phyloP scores from a whole-genome alignment of 2,113 vertebrate species.

The Coptodon rendalli region DNA sequence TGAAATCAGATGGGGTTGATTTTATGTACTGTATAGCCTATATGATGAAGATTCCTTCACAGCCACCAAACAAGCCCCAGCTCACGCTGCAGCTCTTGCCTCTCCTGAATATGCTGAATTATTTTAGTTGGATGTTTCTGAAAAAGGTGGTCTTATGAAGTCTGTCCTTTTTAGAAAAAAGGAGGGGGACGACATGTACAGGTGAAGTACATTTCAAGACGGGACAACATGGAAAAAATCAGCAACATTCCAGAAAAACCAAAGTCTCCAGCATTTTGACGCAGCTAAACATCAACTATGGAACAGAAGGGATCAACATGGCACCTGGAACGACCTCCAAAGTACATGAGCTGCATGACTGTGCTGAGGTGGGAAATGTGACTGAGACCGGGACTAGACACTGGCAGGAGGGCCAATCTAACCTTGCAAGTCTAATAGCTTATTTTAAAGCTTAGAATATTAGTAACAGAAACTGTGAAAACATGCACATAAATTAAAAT shows the following conservation, averaged over 20 bases:
- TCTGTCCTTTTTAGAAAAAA: neutral
- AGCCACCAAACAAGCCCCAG: neutral
- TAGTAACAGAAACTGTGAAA: neutral
- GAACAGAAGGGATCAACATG: no score
- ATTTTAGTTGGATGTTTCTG: neutral
- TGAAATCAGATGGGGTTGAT: accelerated
- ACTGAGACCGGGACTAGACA: neutral
- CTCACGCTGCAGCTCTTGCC: neutral
- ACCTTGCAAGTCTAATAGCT: neutral
- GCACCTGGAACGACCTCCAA: neutral
- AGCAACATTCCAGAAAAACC: no score
- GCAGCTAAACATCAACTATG: no score
- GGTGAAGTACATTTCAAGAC: no score
- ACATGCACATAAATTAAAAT: neutral
- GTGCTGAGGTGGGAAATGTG: neutral
- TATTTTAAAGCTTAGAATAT: neutral
- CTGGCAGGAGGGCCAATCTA: neutral
- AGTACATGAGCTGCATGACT: neutral
- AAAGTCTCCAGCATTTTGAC: no score
- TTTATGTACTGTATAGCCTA: neutral
- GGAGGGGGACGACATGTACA: neutral
- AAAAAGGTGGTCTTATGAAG: neutral
- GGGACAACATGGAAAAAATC: no score
- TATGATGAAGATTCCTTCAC: neutral
- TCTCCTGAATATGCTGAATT: neutral